Base-by-base conservation (phyloP, 1,140 invertebrate genomes). In the Venturia canescens region DNA sequence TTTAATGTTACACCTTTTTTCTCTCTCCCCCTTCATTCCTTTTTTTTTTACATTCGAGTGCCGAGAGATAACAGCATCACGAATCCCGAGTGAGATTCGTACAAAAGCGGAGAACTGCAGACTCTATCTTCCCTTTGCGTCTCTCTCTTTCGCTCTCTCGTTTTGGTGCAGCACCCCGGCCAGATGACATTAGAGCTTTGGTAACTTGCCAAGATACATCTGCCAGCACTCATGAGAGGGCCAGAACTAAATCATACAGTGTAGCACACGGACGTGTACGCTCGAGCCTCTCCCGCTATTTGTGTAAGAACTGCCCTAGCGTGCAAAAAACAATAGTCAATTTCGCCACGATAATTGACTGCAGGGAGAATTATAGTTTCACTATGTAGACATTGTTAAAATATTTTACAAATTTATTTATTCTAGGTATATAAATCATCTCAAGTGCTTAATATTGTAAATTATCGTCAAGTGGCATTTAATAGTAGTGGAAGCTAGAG, bases 141-240 rank as follows among this genome's bases (percentile, higher is more conserved):
- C 34, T 29, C 70, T 72, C 11, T 31, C 34, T 38, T n/a, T 31
- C n/a, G 3, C 26, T 75, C n/a, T 27, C 74, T 3, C 50, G 18
- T 31, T 57, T 18, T 60, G 26, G 31, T 66, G 16, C 29, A 60
- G 50, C n/a, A 21, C n/a, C 16, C 50, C 27, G 21, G 84, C 86
- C 83, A 85, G 84, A 86, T 88, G 89, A 87, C 85, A 88, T 89
- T 90, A 88, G 80, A 86, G 84, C 80, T 81, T 86, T 90, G 89
- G 85, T 87, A 72, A 71, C 69, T 50, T 86, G 88, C 88, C 88
- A 90, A 87, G 83, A 84, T 87, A 87, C 83, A 88, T 88, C 83
- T 87, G 84, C 84, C 84, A 84, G 79, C 80, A 78, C 80, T 86
- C 80, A 71, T 72, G 29, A 79, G 78, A 48, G 66, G 44, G 67